Evolutionary conservation across 2,888 invertebrate genomes (phyloP), one percentile per base, ranked within the genome.

Genomic region (Eupithecia dodoneata): DNA sequence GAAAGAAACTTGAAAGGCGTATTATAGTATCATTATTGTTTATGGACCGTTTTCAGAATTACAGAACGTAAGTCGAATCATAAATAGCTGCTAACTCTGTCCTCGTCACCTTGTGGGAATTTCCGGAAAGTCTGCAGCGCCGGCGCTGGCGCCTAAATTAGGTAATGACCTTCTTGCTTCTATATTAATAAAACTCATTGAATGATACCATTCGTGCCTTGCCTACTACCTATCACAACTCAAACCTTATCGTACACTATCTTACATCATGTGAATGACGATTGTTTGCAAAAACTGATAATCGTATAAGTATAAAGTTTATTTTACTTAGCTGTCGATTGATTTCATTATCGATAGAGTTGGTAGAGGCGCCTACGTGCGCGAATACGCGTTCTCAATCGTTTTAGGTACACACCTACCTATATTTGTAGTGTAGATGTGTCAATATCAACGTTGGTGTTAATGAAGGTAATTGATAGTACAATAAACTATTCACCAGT

Each of bases 291-390:
- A 44, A 65, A 71, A 76, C 41, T 18, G 55, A 73, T 69, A 73
- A 84, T 42, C 2, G 66, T 10, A 45, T 69, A 69, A n/a, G 67
- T 69, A 45, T 44, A 42, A 69, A 18, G 47, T 70, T 47, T 70
- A 45, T 45, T 69, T n/a, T 83, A 83, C 81, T 75, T 70, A 47
- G 47, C 18, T 70, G 47, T 18, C 47, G 47, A 70, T 82, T 81
- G 86, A 87, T 87, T 86, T 81, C 80, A 85, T 87, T 69, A 81
- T 79, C 79, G 78, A 81, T 83, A 82, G 59, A 84, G 84, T 4
- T 63, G 30, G 63, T 81, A 77, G 82, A 84, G 90, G 92, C 92
- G 93, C 92, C 93, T 93, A 94, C 94, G 94, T 94, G 94, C 90
- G 85, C 82, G 81, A 85, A 84, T 83, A 88, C 93, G 92, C 93